Evolutionary conservation across 2,888 invertebrate genomes (phyloP), one percentile per base, ranked within the genome.

Genomic region (Dichetophora obliterata): DNA sequence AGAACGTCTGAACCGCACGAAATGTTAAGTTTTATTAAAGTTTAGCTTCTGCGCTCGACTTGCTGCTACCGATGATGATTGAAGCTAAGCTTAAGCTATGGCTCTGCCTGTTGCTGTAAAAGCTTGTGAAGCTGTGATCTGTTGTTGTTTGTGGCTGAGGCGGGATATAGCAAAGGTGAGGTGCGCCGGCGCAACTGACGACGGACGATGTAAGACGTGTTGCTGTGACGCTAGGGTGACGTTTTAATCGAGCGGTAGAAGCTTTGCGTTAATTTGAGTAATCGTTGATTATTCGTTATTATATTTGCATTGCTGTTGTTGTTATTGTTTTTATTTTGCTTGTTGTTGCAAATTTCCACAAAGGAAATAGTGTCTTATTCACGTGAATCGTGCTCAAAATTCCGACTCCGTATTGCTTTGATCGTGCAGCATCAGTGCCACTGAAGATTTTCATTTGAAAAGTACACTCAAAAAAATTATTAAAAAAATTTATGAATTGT

Each of bases 21-120:
- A 85, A 85, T 86, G 85, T 85, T 83, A 82, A 83, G 83, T 84
- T 85, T 86, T 82, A 87, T 86, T 87, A 85, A 87, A 85, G 83
- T 80, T 78, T 81, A 80, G 83, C 82, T 82, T 83, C 81, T 80
- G 70, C 65, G 65, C 31, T 54, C 54, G 52, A 52, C 65, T 65
- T 37, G 74, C 31, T 54, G 31, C 31, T 52, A 72, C 43, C 57
- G 43, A 43, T 50, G 31, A 34, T 48, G 72, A 63, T 24, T 43
- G 43, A 43, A 22, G 22, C 4, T 9, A 9, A n/a, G 57, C 57
- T 22, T 19, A 5, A 5, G 19, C 54, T n/a, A 6, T 22, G n/a
- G 22, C 19, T 27, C 31, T 34, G 31, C 16, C 63, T 27, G 34
- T 31, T 27, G 19, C 19, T 19, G 63, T 31, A 31, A 65, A n/a